Evolutionary conservation across 2,888 invertebrate species (phyloP), one percentile per base, ranked within the genome.

Genomic region (Sarcophaga rosellei): DNA sequence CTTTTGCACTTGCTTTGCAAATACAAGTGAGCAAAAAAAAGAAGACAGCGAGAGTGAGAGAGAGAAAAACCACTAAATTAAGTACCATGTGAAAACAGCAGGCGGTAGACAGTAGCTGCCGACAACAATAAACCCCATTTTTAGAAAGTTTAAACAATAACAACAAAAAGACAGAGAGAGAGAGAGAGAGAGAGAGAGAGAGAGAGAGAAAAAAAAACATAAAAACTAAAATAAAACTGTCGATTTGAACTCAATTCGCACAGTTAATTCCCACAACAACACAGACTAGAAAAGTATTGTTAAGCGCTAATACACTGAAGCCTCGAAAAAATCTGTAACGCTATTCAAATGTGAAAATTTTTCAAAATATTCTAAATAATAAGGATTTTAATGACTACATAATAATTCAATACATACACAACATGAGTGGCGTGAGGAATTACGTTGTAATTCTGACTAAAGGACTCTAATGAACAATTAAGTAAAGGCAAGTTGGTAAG

Each of bases 181-280:
- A 25, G 4, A 35, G 35, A 6, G 12, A 45, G 15, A 5, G 20
- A 63, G 35, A 25, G 25, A 62, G 20, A 35, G 35, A 10, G 35
- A 35, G 35, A 10, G 10, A 35, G 10, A 35, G 35, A 35, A 10
- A 8, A 2, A n/a, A 8, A 74, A 15, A 11, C 17, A 35, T 17
- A 20, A 65, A 57, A 76, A 59, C 76, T 77, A 57, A 68, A 68
- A 20, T 68, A 68, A 77, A 77, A 77, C 59, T 77, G 59, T 77
- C 76, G 76, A 77, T 77, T 77, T 77, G 76, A 77, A 77, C 76
- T 77, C 68, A 77, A 77, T 77, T 77, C 76, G 68, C 68, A 77
- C 76, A 35, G 35, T 59, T 68, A 77, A 77, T 77, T 77, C 76
- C 76, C 76, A 77, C 68, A 77, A 77, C 44, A 35, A 21, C 76